Base-by-base conservation (phyloP, 2,797 vertebrate genomes). In the Amphiprion clarkii region DNA sequence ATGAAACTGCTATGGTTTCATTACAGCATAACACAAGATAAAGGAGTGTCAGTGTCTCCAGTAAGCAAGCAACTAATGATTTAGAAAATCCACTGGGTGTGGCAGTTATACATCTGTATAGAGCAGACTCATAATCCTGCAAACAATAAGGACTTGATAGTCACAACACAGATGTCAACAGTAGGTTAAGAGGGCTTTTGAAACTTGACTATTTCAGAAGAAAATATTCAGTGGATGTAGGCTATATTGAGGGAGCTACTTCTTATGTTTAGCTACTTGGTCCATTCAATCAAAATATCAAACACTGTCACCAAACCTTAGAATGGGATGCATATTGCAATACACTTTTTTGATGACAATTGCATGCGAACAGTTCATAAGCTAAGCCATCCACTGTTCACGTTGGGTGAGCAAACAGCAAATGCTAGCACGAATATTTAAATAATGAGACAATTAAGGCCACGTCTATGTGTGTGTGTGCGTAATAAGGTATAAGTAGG, bases 81-180 rank as follows among this genome's bases (percentile, higher is more conserved):
- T 62, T 46, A 46, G 29, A 56, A 55, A 78, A 16, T 13, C 12
- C 33, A 17, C 21, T 64, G 81, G 73, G 58, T 84, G 85, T 84
- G 76, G 16, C 76, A 62, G 27, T 31, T 17, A 14, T 9, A 52
- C 16, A 62, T 52, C 29, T 9, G 53, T 40, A 53, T 6, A 39
- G 25, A 71, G n/a, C 14, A 21, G 1, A 76, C 53, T n/a, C 1
- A 56, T 62, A 39, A 62, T 14, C 10, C 52, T 53, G 29, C 52
- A 48, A 23, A 6, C 9, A 74, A 70, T 57, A 52, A 42, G 16
- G 29, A 65, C 3, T 16, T 59, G 11, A 52, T 42, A 71, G 3
- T 9, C 17, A 13, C 8, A 51, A 58, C 59, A 29, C 21, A 29
- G 12, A 17, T 42, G 13, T 48, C 46, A 49, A 21, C 36, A 52